A percentile compares a stretch with the other conserved stretches of the same genome.
phyloP scores from a whole-genome alignment of 1,140 invertebrate genomes.

The Ostrea denselamellosa region DNA sequence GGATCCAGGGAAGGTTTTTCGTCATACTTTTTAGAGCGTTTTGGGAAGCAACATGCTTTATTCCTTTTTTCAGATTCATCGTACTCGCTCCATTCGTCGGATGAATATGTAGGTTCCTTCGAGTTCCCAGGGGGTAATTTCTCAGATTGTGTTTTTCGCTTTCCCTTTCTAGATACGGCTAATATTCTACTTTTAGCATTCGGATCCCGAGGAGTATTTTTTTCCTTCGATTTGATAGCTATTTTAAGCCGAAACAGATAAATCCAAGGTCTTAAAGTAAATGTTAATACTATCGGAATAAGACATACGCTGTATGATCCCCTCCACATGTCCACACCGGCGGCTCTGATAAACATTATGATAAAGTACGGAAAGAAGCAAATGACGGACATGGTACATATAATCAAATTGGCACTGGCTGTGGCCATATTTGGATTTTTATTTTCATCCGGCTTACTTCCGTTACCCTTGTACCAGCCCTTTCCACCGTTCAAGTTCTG shows the following conservation, averaged over 20 bases:
- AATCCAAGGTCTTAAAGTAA: conserved; percentile 41
- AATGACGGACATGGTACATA: conserved; percentile 17
- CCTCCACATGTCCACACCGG: conserved; percentile 28
- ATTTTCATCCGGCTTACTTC: conserved; percentile 4
- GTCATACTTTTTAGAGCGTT: background rate
- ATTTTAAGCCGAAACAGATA: conserved; percentile 36
- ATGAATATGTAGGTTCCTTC: background rate
- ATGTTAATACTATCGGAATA: background rate
- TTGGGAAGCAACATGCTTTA: background rate
- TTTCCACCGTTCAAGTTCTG: background rate
- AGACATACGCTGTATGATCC: conserved; percentile 44
- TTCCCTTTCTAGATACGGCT: conserved; percentile 14
- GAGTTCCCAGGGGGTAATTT: background rate
- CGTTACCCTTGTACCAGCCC: conserved; percentile 1
- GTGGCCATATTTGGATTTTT: conserved; percentile 18
- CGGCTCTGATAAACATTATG: conserved; percentile 33
- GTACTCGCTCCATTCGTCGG: conserved; percentile 39
- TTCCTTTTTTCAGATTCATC: conserved; percentile 6
- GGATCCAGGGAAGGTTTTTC: background rate
- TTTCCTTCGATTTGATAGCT: conserved; percentile 42
- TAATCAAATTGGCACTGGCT: conserved; percentile 34
- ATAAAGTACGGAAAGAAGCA: conserved; percentile 46
- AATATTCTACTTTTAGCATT: conserved; percentile 28
- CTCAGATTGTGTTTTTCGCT: background rate
- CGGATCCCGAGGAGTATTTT: background rate